Conservation (phyloP, 2,888 invertebrate species). For the Pristionchus mayeri region DNA sequence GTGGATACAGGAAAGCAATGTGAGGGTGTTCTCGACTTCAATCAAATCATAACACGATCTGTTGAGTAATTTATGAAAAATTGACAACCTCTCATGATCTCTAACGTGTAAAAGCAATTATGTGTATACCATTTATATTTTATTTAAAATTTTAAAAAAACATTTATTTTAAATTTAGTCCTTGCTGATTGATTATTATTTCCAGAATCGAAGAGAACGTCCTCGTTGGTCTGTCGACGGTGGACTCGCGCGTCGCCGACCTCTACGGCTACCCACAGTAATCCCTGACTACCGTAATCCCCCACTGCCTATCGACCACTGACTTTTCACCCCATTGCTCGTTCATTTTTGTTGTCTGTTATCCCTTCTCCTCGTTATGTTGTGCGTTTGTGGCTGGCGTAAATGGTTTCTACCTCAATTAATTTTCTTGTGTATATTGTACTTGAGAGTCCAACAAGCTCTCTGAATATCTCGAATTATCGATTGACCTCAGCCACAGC, state of each 20-base stretch:
- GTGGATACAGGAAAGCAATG: too few relatives aligned
- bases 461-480: slow-evolving; percentile 31
- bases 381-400: slow-evolving; percentile 29
- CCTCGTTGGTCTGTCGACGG: slow-evolving; percentile 58
- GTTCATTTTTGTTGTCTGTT: slow-evolving; percentile 21
- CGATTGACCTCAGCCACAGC: not conserved
- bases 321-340: not conserved
- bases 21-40: too few relatives aligned
- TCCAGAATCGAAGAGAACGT: slow-evolving; percentile 61
- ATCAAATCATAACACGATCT: too few relatives aligned
- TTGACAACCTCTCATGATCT: too few relatives aligned
- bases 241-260: slow-evolving; percentile 56
- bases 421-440: too few relatives aligned
- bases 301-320: not conserved
- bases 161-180: not conserved
- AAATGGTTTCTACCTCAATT: slow-evolving; percentile 5
- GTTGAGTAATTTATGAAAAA: too few relatives aligned
- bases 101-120: too few relatives aligned
- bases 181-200: not conserved
- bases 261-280: slow-evolving; percentile 41
- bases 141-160: too few relatives aligned
- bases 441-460: not conserved
- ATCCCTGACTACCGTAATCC: not conserved
- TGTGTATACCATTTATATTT: too few relatives aligned
- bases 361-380: not conserved